Evolutionary conservation across 1,140 invertebrate species (phyloP).

Genomic region (Halyomorpha halys): DNA sequence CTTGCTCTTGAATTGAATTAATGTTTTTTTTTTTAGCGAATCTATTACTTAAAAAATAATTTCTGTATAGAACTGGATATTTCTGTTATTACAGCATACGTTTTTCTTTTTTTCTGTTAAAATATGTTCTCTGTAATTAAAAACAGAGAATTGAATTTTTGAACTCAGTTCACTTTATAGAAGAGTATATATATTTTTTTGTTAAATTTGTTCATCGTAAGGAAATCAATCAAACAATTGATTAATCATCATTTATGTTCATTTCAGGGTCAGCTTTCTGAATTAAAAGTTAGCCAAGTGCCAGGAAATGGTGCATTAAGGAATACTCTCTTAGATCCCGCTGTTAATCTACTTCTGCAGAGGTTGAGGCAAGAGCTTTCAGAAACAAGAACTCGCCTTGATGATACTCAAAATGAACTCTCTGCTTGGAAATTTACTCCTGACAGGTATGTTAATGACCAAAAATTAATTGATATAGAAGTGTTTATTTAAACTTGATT

Average conservation of each 20-base stretch:
- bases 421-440: constrained; percentile 98
- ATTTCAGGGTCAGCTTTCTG: constrained; percentile 78
- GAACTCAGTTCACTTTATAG: not conserved
- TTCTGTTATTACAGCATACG: too few relatives aligned
- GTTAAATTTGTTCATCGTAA: too few relatives aligned
- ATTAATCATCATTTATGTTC: too few relatives aligned
- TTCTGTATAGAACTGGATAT: too few relatives aligned
- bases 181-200: not conserved
- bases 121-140: too few relatives aligned
- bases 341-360: constrained; percentile 89
- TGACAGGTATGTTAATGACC: constrained; percentile 56
- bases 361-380: constrained; percentile 84
- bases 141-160: too few relatives aligned
- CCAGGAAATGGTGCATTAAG: constrained; percentile 56
- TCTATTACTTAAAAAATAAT: too few relatives aligned
- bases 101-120: too few relatives aligned
- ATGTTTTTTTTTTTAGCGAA: constrained; percentile 13
- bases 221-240: too few relatives aligned
- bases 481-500: too few relatives aligned
- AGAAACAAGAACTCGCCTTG: constrained; percentile 76
- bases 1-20: not conserved
- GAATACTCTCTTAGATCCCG: constrained; percentile 82
- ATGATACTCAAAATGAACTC: constrained; percentile 95
- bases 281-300: constrained; percentile 73
- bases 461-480: too few relatives aligned